Percentiles rank a stretch among this genome's conserved stretches.
phyloP scores from a whole-genome alignment of 2,888 invertebrate species.

The Chirona hameri region DNA sequence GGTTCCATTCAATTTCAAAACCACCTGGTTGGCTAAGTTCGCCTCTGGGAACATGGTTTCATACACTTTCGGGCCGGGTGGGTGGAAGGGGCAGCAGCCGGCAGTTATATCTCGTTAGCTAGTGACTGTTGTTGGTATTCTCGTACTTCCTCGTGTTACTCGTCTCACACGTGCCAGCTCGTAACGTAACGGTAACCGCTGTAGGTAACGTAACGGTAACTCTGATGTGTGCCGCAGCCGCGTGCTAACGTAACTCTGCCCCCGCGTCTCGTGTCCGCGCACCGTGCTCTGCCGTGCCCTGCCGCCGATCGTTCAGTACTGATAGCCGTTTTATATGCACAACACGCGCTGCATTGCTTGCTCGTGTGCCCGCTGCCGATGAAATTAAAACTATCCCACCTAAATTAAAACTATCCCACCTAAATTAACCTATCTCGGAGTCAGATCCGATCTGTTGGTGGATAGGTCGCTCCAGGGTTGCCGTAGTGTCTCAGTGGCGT shows the following conservation, averaged over 20 bases:
- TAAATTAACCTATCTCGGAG: not conserved
- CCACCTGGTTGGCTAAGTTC: no score
- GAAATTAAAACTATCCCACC: not conserved
- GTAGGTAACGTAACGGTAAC: constrained; percentile 13
- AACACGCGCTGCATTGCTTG: not conserved
- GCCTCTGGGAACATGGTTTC: no score
- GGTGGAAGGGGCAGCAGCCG: not conserved
- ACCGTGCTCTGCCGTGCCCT: not conserved
- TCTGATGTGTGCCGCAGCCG: not conserved
- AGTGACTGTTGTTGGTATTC: constrained; percentile 3
- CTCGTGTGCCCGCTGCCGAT: not conserved
- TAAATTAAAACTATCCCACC: not conserved
- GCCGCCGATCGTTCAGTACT: not conserved
- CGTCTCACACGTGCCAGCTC: not conserved
- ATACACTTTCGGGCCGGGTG: not conserved
- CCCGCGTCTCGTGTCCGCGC: no score
- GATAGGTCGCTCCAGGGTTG: constrained; percentile 13
- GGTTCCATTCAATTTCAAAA: no score
- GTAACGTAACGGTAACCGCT: constrained; percentile 10
- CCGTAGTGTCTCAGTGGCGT: not conserved
- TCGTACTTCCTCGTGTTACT: not conserved
- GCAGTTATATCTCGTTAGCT: not conserved
- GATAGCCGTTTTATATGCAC: not conserved
- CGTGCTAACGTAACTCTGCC: no score
- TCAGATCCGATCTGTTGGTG: not conserved